Base-by-base conservation (phyloP, 2,888 invertebrate species). In the Esperia sulphurella region DNA sequence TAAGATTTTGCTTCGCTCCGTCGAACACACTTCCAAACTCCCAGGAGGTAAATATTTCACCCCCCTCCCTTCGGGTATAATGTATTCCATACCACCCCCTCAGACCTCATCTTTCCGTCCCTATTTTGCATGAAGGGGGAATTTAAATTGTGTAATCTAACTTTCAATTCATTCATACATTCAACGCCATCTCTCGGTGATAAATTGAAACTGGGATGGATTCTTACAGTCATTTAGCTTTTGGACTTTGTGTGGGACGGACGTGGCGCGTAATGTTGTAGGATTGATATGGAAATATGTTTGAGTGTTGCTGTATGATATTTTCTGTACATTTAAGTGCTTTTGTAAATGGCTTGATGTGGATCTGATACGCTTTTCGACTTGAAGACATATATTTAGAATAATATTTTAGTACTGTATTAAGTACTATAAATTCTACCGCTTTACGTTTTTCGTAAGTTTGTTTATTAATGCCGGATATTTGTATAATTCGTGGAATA, bases 121-220 rank as follows among this genome's bases (percentile, higher is more conserved):
- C 88, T 88, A 83, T 87, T 89, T 89, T 88, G 87, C 89, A 89
- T 89, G 82, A 85, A 83, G 86, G 86, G 86, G 81, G 86, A 88
- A 87, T 88, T 89, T 89, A 89, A 89, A 89, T 89, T 87, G 86
- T 87, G 85, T 89, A 88, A 89, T 89, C 87, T 87, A 89, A 89
- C 89, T 89, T 89, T 89, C 86, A 89, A 89, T 88, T 89, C 89
- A 89, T 88, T 89, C 88, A 89, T 89, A 87, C 89, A 87, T 83
- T 84, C 85, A 81, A 63, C 85, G 87, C 86, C 88, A 89, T 87
- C 89, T 89, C 80, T 79, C 62, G 80, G 81, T 83, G 83, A 86
- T 88, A 86, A 87, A 88, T 88, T 89, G 85, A 86, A 89, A 88
- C 82, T 81, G 71, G 69, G 73, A 79, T 80, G 72, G 71, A 78